Base-by-base conservation (phyloP, 1,140 invertebrate genomes). In the Apis florea region DNA sequence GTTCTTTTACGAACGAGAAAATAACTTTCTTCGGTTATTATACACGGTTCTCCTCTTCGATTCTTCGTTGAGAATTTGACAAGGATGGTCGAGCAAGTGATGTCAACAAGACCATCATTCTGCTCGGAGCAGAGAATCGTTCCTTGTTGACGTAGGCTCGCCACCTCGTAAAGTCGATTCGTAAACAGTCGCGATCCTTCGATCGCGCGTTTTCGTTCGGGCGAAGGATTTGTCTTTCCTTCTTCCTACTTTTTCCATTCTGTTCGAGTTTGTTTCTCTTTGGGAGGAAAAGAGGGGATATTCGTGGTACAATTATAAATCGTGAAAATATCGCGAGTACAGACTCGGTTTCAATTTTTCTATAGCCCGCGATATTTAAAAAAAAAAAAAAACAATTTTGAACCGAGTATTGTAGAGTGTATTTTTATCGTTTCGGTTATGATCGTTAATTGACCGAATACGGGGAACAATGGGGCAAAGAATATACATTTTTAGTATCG, bases 11-110 rank as follows among this genome's bases (percentile, higher is more conserved):
- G n/a, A 1, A 31, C 31, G 21, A n/a, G 2, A n/a, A 11, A 58
- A n/a, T 3, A n/a, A 0, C 0, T 12, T 12, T 4, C 56, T n/a
- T 4, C 1, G 56, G 2, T 11, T n/a, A 11, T n/a, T n/a, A n/a
- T n/a, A n/a, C n/a, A 11, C 21, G 3, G 2, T 58, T n/a, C 21
- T 58, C 21, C 2, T 21, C 0, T 12, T 19, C 0, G 4, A 58
- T 58, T 58, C 10, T 10, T 21, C 56, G 21, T 5, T 0, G 31
- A 40, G 5, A 40, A 40, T 40, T 40, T 40, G 31, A 40, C 4
- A 40, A 40, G 31, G 4, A 31, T 40, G 31, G 6, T 4, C 31
- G 31, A 40, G 31, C 31, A 40, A 6, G 31, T 6, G 31, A 40
- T 40, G 31, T 58, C 56, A 26, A 15, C 59, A 8, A 61, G 59